Base-by-base conservation (phyloP, 2,888 invertebrate genomes). In the Caenorhabditis plicata region DNA sequence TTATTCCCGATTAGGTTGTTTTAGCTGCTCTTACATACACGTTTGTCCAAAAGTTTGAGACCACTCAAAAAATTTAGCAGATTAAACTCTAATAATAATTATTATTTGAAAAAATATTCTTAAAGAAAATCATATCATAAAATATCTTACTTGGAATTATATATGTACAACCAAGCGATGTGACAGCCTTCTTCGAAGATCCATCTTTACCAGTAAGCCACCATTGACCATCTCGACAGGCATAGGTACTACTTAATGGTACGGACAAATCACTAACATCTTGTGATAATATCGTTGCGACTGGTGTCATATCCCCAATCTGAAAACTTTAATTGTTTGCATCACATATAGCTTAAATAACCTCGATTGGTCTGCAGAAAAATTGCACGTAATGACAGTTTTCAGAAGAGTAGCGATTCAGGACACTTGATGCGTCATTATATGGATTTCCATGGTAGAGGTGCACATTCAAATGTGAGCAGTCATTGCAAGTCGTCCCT, bases 401-500 rank as follows among this genome's bases (percentile, higher is more conserved):
- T 5, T 47, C 31, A 7, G 47, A 47, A 1, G 57, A 50, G 43
- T 68, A 71, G 29, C 66, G 40, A 43, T 71, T 71, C 32, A 71
- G 41, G n/a, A 68, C 68, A 3, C 68, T 64, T 4, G 68, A 60
- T 0, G 62, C 71, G 29, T 71, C 71, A 19, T 61, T 52, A 33
- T 43, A 68, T 1, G 64, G 68, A 22, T 60, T 53, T 19, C 53
- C 54, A n/a, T 63, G 53, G 51, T 54, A 68, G 4, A 65, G 36
- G 23, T 60, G 52, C 9, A 68, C 64, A 32, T 63, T 48, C 26
- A 68, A 40, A 8, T 58, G 52, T 4, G 55, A 42, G 35, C 68
- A 68, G 19, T 53, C 57, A 35, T 63, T 56, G 40, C 68, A 68
- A 1, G 60, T 60, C 7, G 53, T 46, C 56, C 56, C n/a, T n/a